Percentiles rank a stretch among this genome's conserved stretches.
These are phyloP conservation scores for Gibbula magus DNA, from an alignment of 2,888 invertebrate genomes.

Conservation along the genomic window DNA sequence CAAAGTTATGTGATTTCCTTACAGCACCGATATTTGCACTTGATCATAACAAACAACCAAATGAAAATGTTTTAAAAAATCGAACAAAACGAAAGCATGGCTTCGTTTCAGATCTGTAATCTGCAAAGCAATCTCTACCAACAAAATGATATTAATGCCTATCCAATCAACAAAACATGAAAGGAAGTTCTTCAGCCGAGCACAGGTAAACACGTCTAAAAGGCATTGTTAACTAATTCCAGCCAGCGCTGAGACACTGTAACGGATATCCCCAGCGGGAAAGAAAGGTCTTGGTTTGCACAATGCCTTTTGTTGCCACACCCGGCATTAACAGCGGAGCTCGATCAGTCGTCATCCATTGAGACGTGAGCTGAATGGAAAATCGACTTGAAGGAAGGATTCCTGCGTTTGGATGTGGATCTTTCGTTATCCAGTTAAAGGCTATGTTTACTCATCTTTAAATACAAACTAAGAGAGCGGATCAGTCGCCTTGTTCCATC, in stretches of 20 bases:
- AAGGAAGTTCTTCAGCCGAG: background rate
- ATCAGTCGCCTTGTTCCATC: background rate
- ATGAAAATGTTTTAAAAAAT: no score
- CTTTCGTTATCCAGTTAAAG: conserved; percentile 21
- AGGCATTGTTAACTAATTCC: background rate
- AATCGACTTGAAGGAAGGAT: conserved; percentile 6
- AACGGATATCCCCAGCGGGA: conserved; percentile 1
- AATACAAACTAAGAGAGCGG: background rate
- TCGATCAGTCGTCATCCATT: background rate
- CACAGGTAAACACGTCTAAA: background rate
- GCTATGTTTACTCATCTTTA: conserved; percentile 23
- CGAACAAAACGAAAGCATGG: no score
- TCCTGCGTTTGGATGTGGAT: conserved; percentile 14
- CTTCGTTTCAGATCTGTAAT: no score
- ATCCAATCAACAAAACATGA: no score
- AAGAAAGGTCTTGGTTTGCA: background rate
- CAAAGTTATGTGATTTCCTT: no score
- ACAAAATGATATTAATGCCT: no score
- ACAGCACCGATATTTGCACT: no score
- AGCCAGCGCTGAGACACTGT: background rate
- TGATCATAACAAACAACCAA: no score
- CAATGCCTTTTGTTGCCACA: background rate
- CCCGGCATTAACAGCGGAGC: background rate
- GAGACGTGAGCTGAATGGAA: conserved; percentile 17
- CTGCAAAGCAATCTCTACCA: no score